phyloP scores from a whole-genome alignment of 2,888 invertebrate species.

The Sclerodermus sp. region DNA sequence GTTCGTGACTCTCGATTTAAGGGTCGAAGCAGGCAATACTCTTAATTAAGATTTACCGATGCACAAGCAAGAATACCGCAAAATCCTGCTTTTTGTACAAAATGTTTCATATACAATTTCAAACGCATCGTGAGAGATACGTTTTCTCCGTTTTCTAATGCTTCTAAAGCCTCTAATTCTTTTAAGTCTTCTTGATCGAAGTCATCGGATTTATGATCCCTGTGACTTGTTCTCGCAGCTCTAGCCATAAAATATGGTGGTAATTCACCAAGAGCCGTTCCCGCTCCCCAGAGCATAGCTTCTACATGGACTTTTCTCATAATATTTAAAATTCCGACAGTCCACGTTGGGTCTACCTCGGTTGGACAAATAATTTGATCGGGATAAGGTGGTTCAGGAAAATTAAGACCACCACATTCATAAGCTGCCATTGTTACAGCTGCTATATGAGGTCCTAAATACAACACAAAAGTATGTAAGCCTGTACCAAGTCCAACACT shows the following conservation, averaged over 20 bases:
- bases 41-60: conserved; percentile 67
- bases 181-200: conserved; percentile 71
- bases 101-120: conserved; percentile 82
- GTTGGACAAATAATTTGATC: conserved; percentile 95
- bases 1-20: too few species aligned
- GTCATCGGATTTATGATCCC: conserved; percentile 57
- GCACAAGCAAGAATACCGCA: conserved; percentile 95
- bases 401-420: conserved; percentile 92
- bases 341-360: conserved; percentile 64
- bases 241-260: conserved; percentile 99
- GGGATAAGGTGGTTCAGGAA: conserved; percentile 98
- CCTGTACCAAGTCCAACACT: conserved; percentile 98
- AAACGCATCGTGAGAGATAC: conserved; percentile 73
- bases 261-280: conserved; percentile 97
- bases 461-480: conserved; percentile 96
- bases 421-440: conserved; percentile 97
- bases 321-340: conserved; percentile 86
- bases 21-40: background rate
- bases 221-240: conserved; percentile 71
- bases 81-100: conserved; percentile 94
- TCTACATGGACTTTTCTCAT: conserved; percentile 95
- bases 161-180: conserved; percentile 73
- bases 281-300: conserved; percentile 96
- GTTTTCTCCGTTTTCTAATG: conserved; percentile 64
- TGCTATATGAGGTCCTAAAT: conserved; percentile 99